A percentile compares a stretch with the other conserved stretches of the same genome.
These are phyloP conservation scores for Myiozetetes cayanensis DNA, from an alignment of 2,113 vertebrate species.

Conservation along the genomic window DNA sequence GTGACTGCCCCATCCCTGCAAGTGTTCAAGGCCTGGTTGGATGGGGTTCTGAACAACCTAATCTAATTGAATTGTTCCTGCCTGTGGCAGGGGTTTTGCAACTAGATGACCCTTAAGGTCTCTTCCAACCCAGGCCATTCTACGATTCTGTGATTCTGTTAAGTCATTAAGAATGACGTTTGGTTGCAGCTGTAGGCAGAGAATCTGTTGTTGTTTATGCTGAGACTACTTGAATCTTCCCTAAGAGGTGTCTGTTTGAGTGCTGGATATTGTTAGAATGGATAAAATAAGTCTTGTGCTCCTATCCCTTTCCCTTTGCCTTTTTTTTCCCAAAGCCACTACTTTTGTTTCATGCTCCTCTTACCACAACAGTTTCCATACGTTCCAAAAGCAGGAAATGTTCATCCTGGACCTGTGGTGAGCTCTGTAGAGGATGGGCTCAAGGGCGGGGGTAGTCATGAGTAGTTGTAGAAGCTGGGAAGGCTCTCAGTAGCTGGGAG, in stretches of 20 bases:
- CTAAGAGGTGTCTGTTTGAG: neutral
- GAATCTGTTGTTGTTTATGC: neutral
- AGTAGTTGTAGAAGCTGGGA: neutral
- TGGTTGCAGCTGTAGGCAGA: neutral
- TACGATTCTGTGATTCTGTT: neutral
- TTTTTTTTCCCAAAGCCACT: neutral
- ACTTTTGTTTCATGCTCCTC: neutral
- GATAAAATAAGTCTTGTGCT: neutral
- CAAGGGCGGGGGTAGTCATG: neutral
- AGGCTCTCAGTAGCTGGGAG: neutral
- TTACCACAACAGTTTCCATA: neutral
- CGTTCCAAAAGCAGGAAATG: neutral
- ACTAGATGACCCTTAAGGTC: neutral
- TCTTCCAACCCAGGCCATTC: neutral
- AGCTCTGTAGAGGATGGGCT: neutral
- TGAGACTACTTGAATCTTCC: neutral
- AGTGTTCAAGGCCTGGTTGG: neutral
- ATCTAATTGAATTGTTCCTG: neutral
- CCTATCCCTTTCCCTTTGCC: neutral
- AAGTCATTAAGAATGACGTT: neutral
- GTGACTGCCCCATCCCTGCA: neutral
- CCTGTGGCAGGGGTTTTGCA: neutral
- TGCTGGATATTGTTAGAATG: neutral
- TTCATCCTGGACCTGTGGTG: neutral
- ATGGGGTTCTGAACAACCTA: neutral